These are phyloP conservation scores for Megaleporinus macrocephalus DNA, from an alignment of 2,113 vertebrate species.

Conservation along the genomic window DNA sequence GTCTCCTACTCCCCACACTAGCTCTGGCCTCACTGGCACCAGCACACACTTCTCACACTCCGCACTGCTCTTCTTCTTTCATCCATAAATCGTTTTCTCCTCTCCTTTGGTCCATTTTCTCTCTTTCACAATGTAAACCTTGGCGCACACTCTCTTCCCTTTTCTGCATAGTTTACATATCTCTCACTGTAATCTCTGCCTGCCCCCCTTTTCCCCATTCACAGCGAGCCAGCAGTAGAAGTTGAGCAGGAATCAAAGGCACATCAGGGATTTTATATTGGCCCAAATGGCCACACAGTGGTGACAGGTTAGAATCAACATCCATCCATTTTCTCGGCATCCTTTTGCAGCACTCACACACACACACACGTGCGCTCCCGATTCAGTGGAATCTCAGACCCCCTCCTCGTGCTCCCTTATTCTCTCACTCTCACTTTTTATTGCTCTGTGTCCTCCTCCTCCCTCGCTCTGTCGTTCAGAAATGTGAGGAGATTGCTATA, in stretches of 20 bases:
- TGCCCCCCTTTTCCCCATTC: slow-evolving; percentile 34
- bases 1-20: neutral
- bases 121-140: slow-evolving; percentile 20
- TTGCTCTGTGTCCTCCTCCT: slow-evolving; percentile 43
- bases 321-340: slow-evolving; percentile 57
- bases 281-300: slow-evolving; percentile 60
- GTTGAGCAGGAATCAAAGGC: slow-evolving; percentile 57
- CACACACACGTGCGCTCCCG: slow-evolving; percentile 17
- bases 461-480: slow-evolving; percentile 32
- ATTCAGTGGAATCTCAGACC: slow-evolving; percentile 47
- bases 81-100: slow-evolving; percentile 17
- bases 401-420: slow-evolving; percentile 62
- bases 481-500: slow-evolving; percentile 50
- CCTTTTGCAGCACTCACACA: slow-evolving; percentile 14
- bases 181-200: slow-evolving; percentile 48
- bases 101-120: slow-evolving; percentile 2
- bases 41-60: neutral
- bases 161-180: slow-evolving; percentile 36
- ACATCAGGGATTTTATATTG: slow-evolving; percentile 60
- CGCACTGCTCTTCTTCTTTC: neutral
- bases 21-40: neutral
- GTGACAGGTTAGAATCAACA: slow-evolving; percentile 64
- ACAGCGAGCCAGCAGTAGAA: slow-evolving; percentile 45
- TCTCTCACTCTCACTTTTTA: slow-evolving; percentile 66
- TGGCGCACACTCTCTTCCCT: slow-evolving; percentile 17